These are phyloP conservation scores for Tragulus kanchil DNA, from an alignment of 2,113 vertebrate genomes.

Conservation along the genomic window DNA sequence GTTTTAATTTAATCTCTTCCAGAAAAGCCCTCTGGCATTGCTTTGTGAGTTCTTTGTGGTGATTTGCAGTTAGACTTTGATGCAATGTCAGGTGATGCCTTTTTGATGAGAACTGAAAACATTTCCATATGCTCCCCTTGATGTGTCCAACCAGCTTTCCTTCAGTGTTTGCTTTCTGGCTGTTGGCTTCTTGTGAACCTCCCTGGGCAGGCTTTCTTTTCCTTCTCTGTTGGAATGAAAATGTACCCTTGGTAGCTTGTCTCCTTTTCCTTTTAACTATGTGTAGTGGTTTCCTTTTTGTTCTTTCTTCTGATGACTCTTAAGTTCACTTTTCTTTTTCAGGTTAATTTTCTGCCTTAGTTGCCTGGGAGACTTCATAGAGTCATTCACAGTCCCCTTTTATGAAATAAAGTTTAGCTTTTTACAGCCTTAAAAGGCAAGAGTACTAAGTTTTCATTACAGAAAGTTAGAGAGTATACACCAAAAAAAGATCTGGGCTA, in stretches of 20 bases:
- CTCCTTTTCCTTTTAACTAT: background rate
- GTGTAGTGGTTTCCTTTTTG: background rate
- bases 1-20: constrained; percentile 19
- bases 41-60: background rate
- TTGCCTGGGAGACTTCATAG: background rate
- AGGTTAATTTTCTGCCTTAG: background rate
- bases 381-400: background rate
- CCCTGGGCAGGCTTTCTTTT: background rate
- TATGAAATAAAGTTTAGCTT: background rate
- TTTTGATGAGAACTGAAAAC: background rate
- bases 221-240: background rate
- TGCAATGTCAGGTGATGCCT: background rate
- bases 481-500: background rate
- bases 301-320: background rate
- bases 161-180: background rate
- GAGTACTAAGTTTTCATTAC: background rate
- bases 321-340: background rate
- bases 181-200: background rate
- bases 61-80: background rate
- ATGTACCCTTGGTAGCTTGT: background rate
- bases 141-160: background rate
- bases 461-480: background rate
- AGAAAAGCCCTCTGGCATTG: background rate
- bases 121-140: background rate
- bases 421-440: background rate